These are phyloP conservation scores for Bemisia tabaci DNA, from an alignment of 1,140 invertebrate genomes.

Conservation along the genomic window DNA sequence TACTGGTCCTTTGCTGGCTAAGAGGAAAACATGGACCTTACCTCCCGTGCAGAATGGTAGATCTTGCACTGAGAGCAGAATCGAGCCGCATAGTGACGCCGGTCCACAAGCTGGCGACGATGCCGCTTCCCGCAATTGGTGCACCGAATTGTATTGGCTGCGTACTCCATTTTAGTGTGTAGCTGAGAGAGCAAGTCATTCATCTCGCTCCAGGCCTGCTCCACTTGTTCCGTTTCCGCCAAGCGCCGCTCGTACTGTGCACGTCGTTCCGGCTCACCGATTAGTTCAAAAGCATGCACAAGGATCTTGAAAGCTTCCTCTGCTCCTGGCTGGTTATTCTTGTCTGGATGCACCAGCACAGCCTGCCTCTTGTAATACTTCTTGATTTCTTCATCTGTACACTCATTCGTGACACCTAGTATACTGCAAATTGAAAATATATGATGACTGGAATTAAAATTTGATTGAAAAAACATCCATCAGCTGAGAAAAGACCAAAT, in stretches of 20 bases:
- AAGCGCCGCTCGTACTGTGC: conserved; percentile 55
- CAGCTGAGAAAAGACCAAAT: no score
- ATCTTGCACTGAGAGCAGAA: conserved; percentile 82
- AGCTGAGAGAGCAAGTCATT: conserved; percentile 68
- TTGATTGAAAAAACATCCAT: no score
- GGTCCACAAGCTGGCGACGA: conserved; percentile 63
- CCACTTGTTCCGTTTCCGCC: conserved; percentile 58
- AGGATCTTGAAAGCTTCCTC: conserved; percentile 94
- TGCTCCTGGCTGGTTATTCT: conserved; percentile 84
- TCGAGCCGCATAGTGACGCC: conserved; percentile 76
- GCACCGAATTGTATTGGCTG: conserved; percentile 76
- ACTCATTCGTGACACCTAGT: conserved; percentile 68
- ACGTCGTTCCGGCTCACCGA: conserved; percentile 78
- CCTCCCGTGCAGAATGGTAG: conserved; percentile 76
- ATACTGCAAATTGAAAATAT: conserved; percentile 43
- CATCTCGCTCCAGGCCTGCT: conserved; percentile 69
- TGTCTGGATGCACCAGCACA: conserved; percentile 87
- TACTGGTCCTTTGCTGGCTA: no score
- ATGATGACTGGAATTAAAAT: no score
- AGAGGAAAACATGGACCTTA: no score
- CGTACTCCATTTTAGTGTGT: conserved; percentile 86
- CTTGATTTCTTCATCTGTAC: conserved; percentile 85
- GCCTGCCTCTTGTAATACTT: conserved; percentile 83
- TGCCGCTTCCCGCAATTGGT: conserved; percentile 83
- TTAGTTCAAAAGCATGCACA: conserved; percentile 85